These are phyloP conservation scores for Cordylochernes scorpioides DNA, from an alignment of 2,888 invertebrate genomes.

Conservation along the genomic window DNA sequence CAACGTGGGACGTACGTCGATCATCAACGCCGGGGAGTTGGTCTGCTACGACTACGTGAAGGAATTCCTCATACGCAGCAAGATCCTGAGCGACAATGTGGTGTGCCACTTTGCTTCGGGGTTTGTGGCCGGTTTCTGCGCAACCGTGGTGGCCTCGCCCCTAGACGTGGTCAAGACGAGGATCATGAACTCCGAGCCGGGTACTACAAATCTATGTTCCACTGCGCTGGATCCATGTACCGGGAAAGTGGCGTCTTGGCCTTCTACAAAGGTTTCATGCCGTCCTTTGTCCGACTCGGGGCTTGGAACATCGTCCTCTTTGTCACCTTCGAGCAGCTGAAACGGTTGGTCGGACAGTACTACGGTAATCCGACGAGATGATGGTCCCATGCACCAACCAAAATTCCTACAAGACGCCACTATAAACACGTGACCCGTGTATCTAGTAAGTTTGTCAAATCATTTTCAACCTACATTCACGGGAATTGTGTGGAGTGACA, in stretches of 20 bases:
- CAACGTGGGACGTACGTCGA: constrained; percentile 35
- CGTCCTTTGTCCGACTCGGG: constrained; percentile 35
- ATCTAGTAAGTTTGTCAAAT: too few relatives aligned
- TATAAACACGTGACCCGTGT: too few relatives aligned
- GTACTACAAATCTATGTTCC: constrained; percentile 32
- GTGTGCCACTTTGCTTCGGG: constrained; percentile 31
- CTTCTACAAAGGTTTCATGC: constrained; percentile 39
- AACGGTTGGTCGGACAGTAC: constrained; percentile 19
- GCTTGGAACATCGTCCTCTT: constrained; percentile 41
- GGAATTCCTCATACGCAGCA: constrained; percentile 28
- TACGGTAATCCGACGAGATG: too few relatives aligned
- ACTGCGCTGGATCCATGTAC: constrained; percentile 31
- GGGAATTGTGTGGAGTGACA: too few relatives aligned
- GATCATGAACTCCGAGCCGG: constrained; percentile 33
- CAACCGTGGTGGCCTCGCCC: constrained; percentile 35
- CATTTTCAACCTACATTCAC: too few relatives aligned
- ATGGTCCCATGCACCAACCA: too few relatives aligned
- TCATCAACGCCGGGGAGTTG: constrained; percentile 36
- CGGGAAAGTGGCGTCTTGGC: constrained; percentile 30
- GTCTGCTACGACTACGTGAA: constrained; percentile 39
- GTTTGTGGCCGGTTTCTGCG: constrained; percentile 29
- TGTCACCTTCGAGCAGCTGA: constrained; percentile 37
- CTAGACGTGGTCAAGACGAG: constrained; percentile 39
- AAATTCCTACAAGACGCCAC: too few relatives aligned
- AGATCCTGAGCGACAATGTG: constrained; percentile 30